Base-by-base conservation (phyloP, 1,140 invertebrate genomes). In the Pseudomyrmex pallidus region DNA sequence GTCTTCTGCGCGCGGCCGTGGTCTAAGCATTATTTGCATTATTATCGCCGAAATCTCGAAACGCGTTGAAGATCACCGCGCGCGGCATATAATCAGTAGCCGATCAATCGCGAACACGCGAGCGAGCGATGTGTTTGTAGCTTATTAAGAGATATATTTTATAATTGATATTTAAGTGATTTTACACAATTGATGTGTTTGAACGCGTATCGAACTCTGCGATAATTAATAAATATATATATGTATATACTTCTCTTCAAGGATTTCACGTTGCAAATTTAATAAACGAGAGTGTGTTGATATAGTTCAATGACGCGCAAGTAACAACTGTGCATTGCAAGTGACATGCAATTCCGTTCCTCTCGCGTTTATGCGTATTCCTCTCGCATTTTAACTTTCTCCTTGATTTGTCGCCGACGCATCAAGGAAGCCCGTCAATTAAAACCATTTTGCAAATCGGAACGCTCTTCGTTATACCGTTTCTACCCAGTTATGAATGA, bases 1-100 rank as follows among this genome's bases (percentile, higher is more conserved):
- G 76, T 70, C 54, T 25, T 70, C 44, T 72, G n/a, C 8, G 70
- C 1, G 70, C 1, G 54, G 17, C 66, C 52, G 15, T 70, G 76
- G 59, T 22, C 59, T 54, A 76, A 66, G n/a, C 25, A 59, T 17
- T 35, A 25, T 54, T 70, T 80, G 66, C 64, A 80, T 80, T 80
- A 59, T 57, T 68, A 57, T 80, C 66, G 8, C n/a, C 15, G 54
- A 80, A 80, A 72, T 78, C 44, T 68, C 35, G 10, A 48, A 68
- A 1, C 12, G 48, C 46, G 15, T 77, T 52, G 35, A 4, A n/a
- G 25, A 35, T 7, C 35, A 35, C 5, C 35, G 35, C 35, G 35
- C 35, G 35, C 35, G 35, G 5, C 0, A 7, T 35, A 35, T 35
- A 35, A 35, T 35, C 35, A 35, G 35, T 35, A 35, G 35, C 35